Conservation (phyloP, 2,888 invertebrate species). For the Iphiclides podalirius region DNA sequence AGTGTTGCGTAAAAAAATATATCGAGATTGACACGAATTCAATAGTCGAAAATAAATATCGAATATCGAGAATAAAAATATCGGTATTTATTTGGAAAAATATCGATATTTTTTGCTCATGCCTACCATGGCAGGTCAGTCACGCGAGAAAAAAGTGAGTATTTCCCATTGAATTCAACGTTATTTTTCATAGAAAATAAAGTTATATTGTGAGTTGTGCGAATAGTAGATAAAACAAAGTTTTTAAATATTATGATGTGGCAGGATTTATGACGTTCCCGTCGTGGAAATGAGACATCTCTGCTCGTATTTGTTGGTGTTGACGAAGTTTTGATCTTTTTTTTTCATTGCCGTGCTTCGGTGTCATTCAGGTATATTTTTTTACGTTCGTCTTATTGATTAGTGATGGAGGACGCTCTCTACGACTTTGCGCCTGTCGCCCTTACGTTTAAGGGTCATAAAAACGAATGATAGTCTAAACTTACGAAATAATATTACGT, state of each 20-base stretch:
- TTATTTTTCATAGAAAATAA: slow-evolving; percentile 39
- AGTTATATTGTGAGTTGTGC: slow-evolving; percentile 25
- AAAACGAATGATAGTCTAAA: not conserved
- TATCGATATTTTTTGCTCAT: no score
- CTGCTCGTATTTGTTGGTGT: slow-evolving; percentile 24
- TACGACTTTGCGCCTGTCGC: not conserved
- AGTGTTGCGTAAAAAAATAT: no score
- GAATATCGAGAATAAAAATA: no score
- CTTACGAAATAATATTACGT: not conserved
- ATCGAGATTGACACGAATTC: no score
- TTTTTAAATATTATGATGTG: slow-evolving; percentile 15
- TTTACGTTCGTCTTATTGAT: slow-evolving; percentile 49
- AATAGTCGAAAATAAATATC: no score
- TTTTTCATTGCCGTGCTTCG: slow-evolving; percentile 24
- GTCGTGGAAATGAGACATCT: slow-evolving; percentile 22
- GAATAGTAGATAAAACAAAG: slow-evolving; percentile 16
- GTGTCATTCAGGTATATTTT: slow-evolving; percentile 25
- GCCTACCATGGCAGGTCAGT: slow-evolving; percentile 53
- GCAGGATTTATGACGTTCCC: slow-evolving; percentile 25
- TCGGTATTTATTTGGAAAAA: no score
- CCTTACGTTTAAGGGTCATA: not conserved
- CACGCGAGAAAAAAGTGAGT: slow-evolving; percentile 50
- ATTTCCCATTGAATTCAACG: slow-evolving; percentile 41
- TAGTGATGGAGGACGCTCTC: slow-evolving; percentile 35
- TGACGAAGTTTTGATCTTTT: slow-evolving; percentile 29